These are phyloP conservation scores for Hyalella azteca DNA, from an alignment of 2,888 invertebrate genomes.

Conservation along the genomic window DNA sequence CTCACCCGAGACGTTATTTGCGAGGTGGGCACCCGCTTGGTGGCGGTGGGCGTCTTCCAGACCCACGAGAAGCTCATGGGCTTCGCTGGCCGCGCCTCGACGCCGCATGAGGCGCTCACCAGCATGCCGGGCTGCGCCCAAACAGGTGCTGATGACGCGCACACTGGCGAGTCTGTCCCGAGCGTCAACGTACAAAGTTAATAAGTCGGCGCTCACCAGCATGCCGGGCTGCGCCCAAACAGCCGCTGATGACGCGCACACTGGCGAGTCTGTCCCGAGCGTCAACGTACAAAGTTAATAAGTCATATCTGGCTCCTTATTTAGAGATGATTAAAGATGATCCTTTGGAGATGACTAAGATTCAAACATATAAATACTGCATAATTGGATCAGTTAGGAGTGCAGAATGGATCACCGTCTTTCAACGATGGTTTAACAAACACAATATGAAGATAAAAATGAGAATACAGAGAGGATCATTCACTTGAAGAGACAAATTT, in stretches of 20 bases:
- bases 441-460: no score
- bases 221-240: conserved; percentile 51
- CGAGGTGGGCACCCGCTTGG: conserved; percentile 43
- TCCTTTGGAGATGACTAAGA: no score
- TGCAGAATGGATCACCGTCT: no score
- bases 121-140: conserved; percentile 48
- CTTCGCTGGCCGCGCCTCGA: conserved; percentile 42
- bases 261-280: conserved; percentile 53
- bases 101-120: conserved; percentile 45
- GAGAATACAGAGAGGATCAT: no score
- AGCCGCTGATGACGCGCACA: conserved; percentile 42
- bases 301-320: no score
- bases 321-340: no score
- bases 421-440: no score
- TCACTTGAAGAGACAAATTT: no score
- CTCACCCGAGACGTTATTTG: conserved; percentile 26
- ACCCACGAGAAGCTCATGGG: conserved; percentile 55
- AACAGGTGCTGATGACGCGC: conserved; percentile 40
- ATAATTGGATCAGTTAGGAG: no score
- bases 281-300: no score
- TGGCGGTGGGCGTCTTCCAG: conserved; percentile 46
- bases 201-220: conserved; percentile 42
- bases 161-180: conserved; percentile 51
- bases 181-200: no score
- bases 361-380: no score